Percentiles rank a stretch among this genome's conserved stretches.
Conservation (phyloP, 2,888 invertebrate genomes). For the Oegoconia quadripuncta region DNA sequence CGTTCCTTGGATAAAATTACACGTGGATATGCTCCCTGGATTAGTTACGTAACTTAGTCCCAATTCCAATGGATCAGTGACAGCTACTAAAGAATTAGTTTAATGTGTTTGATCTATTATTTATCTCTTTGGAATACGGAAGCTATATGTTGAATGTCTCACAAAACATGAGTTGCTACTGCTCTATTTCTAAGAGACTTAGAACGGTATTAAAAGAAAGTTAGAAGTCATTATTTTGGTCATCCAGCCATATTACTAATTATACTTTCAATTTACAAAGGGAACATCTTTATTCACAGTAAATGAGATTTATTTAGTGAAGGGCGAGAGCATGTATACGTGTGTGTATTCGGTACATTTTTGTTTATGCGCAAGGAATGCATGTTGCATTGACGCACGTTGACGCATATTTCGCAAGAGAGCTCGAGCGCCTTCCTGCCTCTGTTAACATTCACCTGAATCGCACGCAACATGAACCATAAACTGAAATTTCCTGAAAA, state of each 20-base stretch:
- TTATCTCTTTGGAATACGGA: conserved; percentile 4
- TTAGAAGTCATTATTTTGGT: no score
- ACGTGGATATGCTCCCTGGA: conserved; percentile 25
- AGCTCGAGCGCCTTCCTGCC: conserved; percentile 21
- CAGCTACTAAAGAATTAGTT: conserved; percentile 13
- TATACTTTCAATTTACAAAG: background rate
- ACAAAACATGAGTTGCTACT: no score
- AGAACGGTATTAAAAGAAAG: no score
- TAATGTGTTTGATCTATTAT: conserved; percentile 16
- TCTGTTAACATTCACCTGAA: conserved; percentile 15
- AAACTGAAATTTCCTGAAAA: no score
- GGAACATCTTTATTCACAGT: background rate
- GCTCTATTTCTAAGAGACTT: no score
- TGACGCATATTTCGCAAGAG: conserved; percentile 45
- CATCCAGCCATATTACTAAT: no score
- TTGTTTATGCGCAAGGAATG: conserved; percentile 51
- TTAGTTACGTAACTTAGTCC: conserved; percentile 18
- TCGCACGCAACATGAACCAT: no score
- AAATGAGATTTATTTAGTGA: conserved; percentile 1
- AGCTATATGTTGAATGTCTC: background rate
- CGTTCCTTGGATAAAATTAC: conserved; percentile 35
- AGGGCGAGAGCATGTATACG: conserved; percentile 7
- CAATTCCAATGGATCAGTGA: conserved; percentile 14
- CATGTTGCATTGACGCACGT: conserved; percentile 45
- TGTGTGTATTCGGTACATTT: no score